A percentile compares a stretch with the other conserved stretches of the same genome.
phyloP scores from a whole-genome alignment of 2,113 vertebrate species.

The Coptodon bakossiorum region DNA sequence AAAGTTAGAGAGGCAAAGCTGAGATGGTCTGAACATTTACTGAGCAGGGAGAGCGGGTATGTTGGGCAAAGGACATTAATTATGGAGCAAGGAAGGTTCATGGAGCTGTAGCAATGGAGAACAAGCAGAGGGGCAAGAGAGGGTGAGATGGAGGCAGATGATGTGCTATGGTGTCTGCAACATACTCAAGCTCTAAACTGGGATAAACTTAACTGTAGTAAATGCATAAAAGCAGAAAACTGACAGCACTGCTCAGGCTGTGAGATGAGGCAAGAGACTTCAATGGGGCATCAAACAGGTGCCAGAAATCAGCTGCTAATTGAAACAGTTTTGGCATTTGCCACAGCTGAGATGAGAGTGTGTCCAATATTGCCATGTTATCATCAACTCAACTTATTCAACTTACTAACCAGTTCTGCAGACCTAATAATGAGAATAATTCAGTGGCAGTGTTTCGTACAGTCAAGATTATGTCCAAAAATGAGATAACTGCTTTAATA shows the following conservation, averaged over 20 bases:
- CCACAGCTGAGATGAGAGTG: not conserved
- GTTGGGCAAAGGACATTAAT: not conserved
- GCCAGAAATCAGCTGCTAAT: not conserved
- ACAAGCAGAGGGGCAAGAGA: not conserved
- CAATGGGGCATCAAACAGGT: not conserved
- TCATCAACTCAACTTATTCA: not conserved
- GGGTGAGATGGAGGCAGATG: not conserved
- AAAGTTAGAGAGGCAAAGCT: not conserved
- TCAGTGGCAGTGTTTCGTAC: not conserved
- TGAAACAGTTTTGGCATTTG: not conserved
- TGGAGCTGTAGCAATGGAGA: not conserved
- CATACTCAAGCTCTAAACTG: not conserved
- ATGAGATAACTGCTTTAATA: not conserved
- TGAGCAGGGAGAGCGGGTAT: not conserved
- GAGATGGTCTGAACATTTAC: not conserved
- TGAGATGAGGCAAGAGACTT: not conserved
- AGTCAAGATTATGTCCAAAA: not conserved
- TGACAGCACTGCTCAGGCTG: not conserved
- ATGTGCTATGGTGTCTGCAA: not conserved
- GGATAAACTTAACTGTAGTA: not conserved
- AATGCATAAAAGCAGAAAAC: fast-evolving
- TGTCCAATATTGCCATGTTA: fast-evolving
- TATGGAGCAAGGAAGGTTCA: not conserved
- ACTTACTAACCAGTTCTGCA: not conserved
- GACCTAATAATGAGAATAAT: not conserved